phyloP scores from a whole-genome alignment of 2,888 invertebrate genomes.

The Trachelus tabidus region DNA sequence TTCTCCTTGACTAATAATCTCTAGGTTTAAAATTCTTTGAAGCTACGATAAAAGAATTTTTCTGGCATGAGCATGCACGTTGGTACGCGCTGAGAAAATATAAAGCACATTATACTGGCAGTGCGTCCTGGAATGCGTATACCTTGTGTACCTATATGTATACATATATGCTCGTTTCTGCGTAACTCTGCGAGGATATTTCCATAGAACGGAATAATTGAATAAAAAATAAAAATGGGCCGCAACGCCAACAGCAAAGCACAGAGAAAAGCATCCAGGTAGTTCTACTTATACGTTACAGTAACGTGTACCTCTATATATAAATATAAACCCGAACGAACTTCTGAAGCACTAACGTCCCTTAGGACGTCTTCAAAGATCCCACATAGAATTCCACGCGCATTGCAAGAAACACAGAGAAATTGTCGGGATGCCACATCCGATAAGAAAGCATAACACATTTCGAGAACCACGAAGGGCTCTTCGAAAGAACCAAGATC shows the following conservation, averaged over 20 bases:
- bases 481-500: neutral
- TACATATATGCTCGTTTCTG: neutral
- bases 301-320: neutral
- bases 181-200: neutral
- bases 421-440: neutral
- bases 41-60: neutral
- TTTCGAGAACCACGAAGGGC: neutral
- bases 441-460: neutral
- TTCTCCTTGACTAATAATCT: neutral
- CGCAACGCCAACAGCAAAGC: neutral
- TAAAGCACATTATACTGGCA: neutral
- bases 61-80: neutral
- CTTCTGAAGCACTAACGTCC: neutral
- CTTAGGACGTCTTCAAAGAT: constrained; percentile 2
- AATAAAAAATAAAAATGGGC: constrained; percentile 5
- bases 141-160: neutral
- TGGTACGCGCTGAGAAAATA: neutral
- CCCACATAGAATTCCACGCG: neutral
- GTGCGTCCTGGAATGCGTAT: neutral
- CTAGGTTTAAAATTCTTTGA: neutral
- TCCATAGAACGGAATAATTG: constrained; percentile 3
- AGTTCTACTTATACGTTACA: neutral
- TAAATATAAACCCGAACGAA: neutral
- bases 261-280: neutral
- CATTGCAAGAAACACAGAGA: neutral